Base-by-base conservation (phyloP, 2,797 vertebrate genomes). In the Arrhamphus sclerolepis region DNA sequence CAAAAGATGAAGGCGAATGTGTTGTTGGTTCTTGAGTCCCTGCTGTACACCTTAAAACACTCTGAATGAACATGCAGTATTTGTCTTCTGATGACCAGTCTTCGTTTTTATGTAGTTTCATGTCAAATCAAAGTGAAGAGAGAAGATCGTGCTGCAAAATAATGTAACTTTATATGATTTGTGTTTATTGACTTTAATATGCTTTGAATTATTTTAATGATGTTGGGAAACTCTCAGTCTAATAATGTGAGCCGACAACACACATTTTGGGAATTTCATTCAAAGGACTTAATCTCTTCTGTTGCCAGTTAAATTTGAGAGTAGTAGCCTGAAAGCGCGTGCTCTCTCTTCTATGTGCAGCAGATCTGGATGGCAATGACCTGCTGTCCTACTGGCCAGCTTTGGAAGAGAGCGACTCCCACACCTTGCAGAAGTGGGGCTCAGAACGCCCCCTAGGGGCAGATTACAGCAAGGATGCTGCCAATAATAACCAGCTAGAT, bases 301-400 rank as follows among this genome's bases (percentile, higher is more conserved):
- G 29, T 31, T 31, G 10, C 29, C 6, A 9, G 24, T 26, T 26
- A 26, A 2, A 26, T 20, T 31, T 59, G 10, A 11, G 10, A 16
- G 68, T n/a, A n/a, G 52, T 77, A 72, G 76, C 69, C 47, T 61
- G 65, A 43, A 57, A 59, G 6, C 50, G 50, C 73, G 61, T 79
- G 16, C 19, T 61, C 26, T 61, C 26, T 66, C 62, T 72, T 57
- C 74, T 57, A 2, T 65, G 26, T 43, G 26, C 0, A 13, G 72
- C 89, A 99, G 97, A 98, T 48, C 89, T 97, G 89, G 97, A 98
- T 43, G 97, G 97, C 77, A 98, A 98, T 7, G 97, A 99, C 87
- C 94, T 99, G 74, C 90, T 96, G 89, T 96, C 96, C 10, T 99
- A 96, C 80, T 99, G 97, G 97, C 97, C 97, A 0, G 95, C 95